Base-by-base conservation (phyloP, 2,888 invertebrate genomes). In the Athalia rosae region DNA sequence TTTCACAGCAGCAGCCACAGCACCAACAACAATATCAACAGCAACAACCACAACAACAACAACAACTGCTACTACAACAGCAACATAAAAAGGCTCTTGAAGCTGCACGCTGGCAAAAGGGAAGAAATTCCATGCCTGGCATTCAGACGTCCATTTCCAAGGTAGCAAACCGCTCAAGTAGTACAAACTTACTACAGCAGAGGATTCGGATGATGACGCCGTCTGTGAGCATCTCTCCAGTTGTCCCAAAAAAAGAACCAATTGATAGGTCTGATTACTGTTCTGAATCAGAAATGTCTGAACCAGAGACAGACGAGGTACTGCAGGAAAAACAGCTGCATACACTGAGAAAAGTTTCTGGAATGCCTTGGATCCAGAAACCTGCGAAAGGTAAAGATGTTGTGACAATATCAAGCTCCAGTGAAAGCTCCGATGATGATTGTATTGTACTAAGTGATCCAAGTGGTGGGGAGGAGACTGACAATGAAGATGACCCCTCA, bases 391-490 rank as follows among this genome's bases (percentile, higher is more conserved):
- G 89, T 15, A 90, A 90, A 88, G 92, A 93, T 90, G 93, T 94
- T 73, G 95, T 95, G 73, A 96, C 96, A 81, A 96, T 96, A 86
- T 94, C 94, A 0, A 93, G 93, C 85, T 93, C 93, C 83, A 93
- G 93, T 85, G 93, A 93, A 11, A 92, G 92, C 71, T 95, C 95
- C 45, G 96, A 97, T 83, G 95, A 95, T 88, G 97, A 97, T 86
- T 97, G 97, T 87, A 96, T 97, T 84, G 94, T 97, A 85, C 92
- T 97, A 56, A 96, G 96, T 4, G 96, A 96, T 87, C 95, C 95
- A 4, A 95, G 94, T 84, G 94, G 95, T 80, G 95, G 93, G 43
- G 95, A 95, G 64, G 95, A 95, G 82, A 94, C 94, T n/a, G 95
- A 95, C 83, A 93, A 92, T 64, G 95, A 95, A 80, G 97, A 97